Percentiles rank a stretch among this genome's conserved stretches.
phyloP scores from a whole-genome alignment of 2,113 vertebrate genomes.

The Aleadryas rufinucha region DNA sequence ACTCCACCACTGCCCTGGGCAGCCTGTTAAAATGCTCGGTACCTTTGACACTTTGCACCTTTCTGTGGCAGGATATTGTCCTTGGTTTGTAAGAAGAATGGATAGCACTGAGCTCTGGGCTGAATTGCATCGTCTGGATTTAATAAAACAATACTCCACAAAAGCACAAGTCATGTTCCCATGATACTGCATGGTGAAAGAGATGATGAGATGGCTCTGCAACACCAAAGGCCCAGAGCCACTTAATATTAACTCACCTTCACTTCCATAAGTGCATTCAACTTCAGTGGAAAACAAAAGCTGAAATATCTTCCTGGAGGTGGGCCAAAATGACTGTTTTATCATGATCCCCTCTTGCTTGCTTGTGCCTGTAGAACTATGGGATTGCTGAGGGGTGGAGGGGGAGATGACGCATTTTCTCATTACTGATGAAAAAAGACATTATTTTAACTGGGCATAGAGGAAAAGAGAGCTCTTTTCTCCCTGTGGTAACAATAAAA shows the following conservation, averaged over 20 bases:
- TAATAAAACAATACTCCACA: background rate
- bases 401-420: background rate
- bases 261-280: background rate
- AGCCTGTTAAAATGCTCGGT: background rate
- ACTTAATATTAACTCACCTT: background rate
- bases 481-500: constrained; percentile 33
- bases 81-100: background rate
- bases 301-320: background rate
- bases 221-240: background rate
- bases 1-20: background rate
- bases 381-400: background rate
- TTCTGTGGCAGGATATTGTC: background rate
- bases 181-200: background rate
- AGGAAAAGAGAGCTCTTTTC: background rate
- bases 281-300: background rate
- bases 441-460: background rate
- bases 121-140: background rate
- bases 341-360: background rate
- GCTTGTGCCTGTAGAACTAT: background rate
- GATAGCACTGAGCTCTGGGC: background rate
- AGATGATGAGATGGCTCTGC: background rate
- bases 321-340: background rate
- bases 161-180: background rate
- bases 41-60: background rate
- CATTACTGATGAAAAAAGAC: background rate